Conservation (phyloP, 2,797 vertebrate genomes). For the Molossus molossus region DNA sequence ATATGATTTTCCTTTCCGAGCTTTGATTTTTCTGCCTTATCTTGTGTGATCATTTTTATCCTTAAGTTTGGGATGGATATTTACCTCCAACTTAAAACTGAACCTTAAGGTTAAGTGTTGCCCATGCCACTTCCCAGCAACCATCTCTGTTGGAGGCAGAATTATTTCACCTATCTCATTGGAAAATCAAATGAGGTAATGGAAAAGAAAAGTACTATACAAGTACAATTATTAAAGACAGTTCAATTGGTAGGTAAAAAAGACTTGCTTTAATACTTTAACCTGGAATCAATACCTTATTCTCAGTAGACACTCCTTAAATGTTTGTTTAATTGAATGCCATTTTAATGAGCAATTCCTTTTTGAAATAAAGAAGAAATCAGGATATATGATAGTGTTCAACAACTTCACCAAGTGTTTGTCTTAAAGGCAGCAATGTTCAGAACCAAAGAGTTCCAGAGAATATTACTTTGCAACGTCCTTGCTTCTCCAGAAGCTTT, state of each 20-base stretch:
- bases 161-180: not conserved
- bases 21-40: constrained; percentile 14
- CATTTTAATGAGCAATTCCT: constrained; percentile 15
- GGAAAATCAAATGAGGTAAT: constrained; percentile 63
- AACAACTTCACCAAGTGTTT: not conserved
- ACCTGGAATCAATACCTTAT: constrained; percentile 4
- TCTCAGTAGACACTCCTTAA: not conserved
- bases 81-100: not conserved
- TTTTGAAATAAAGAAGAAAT: constrained; percentile 34
- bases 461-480: not conserved
- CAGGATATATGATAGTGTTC: not conserved
- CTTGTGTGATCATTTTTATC: not conserved
- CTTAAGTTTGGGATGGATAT: not conserved
- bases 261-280: constrained; percentile 19
- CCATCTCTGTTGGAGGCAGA: not conserved
- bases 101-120: not conserved
- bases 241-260: not conserved
- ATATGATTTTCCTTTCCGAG: not conserved
- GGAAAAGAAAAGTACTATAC: not conserved
- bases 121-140: accelerated
- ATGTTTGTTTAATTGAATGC: not conserved
- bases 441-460: not conserved
- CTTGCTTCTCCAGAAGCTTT: not conserved
- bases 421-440: constrained; percentile 1
- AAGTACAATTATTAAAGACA: constrained; percentile 1